These are phyloP conservation scores for Andrena marginata DNA, from an alignment of 2,888 invertebrate species.

Conservation along the genomic window DNA sequence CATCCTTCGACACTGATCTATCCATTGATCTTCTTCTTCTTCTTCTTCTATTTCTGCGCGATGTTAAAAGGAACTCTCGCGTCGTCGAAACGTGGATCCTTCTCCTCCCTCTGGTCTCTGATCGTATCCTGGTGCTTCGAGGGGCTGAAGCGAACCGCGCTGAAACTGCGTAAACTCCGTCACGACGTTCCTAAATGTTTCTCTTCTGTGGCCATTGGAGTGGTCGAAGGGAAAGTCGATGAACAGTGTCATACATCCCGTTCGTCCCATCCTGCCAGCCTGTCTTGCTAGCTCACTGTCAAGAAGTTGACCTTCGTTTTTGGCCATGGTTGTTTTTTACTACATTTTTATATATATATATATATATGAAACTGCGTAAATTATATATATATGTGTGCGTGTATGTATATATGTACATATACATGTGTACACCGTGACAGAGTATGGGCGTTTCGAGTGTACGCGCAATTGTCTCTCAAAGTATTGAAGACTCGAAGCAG, in stretches of 20 bases:
- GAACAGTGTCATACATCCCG: constrained; percentile 34
- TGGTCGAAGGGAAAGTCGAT: constrained; percentile 39
- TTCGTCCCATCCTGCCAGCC: constrained; percentile 78
- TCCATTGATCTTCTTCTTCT: neutral
- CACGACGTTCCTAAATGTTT: constrained; percentile 1
- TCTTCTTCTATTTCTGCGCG: neutral
- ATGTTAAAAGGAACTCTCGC: neutral
- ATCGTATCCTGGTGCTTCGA: constrained; percentile 47
- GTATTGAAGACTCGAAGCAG: neutral
- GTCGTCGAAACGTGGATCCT: constrained; percentile 9
- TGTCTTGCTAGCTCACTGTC: constrained; percentile 88
- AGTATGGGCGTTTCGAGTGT: constrained; percentile 67
- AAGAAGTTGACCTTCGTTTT: constrained; percentile 98
- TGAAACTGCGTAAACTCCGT: constrained; percentile 27
- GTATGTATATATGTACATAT: constrained; percentile 57
- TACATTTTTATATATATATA: constrained; percentile 82
- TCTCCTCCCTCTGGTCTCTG: constrained; percentile 42
- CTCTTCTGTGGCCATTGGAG: constrained; percentile 10
- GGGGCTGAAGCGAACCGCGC: constrained; percentile 27
- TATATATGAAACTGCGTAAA: constrained; percentile 72
- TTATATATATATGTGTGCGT: constrained; percentile 62
- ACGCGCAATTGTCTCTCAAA: constrained; percentile 35
- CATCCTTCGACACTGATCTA: constrained; percentile 1
- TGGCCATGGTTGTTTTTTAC: constrained; percentile 92
- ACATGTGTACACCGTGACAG: constrained; percentile 49